Base-by-base conservation (phyloP, 2,113 vertebrate species). In the Cricetomys ansorgei region DNA sequence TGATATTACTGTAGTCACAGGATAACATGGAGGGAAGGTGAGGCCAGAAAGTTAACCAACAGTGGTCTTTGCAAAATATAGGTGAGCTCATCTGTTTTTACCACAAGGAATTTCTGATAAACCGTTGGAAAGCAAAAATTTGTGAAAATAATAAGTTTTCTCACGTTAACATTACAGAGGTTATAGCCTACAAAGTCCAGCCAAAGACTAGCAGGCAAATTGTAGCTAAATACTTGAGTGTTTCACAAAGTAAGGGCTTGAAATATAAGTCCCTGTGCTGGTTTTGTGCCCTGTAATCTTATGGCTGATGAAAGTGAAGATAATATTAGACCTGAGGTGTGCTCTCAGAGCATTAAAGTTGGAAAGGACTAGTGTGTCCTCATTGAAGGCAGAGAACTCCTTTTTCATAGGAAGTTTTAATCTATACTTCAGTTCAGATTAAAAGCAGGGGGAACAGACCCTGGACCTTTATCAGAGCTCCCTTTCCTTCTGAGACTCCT, bases 91-190 rank as follows among this genome's bases (percentile, higher is more conserved):
- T 91, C 25, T 89, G 55, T 94, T 96, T 79, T 84, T 62, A 76
- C 40, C 40, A 13, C 4, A 48, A n/a, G 31, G 29, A 94, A 64
- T 87, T 79, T 93, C 57, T 91, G 59, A 37, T 34, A 73, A 72
- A 40, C 6, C 62, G 81, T 93, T 89, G 9, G 48, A 86, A 94
- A 77, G 21, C 4, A 80, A 65, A 50, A 55, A 27, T 34, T 95
- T 76, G 8, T 90, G 48, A 88, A 95, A 77, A 57, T 50, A 65
- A 17, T 43, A 37, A 1, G n/a, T 76, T 96, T 96, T 75, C 50
- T 92, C 45, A 88, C 67, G 69, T 75, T 90, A 67, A 53, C 64
- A 43, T 37, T 81, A 37, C 21, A 37, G 16, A 64, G 65, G 57
- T 48, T 48, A 11, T 50, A 55, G 57, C 67, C 95, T 86, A 40